Conservation (phyloP, 2,113 vertebrate species). For the Lonchura striata region DNA sequence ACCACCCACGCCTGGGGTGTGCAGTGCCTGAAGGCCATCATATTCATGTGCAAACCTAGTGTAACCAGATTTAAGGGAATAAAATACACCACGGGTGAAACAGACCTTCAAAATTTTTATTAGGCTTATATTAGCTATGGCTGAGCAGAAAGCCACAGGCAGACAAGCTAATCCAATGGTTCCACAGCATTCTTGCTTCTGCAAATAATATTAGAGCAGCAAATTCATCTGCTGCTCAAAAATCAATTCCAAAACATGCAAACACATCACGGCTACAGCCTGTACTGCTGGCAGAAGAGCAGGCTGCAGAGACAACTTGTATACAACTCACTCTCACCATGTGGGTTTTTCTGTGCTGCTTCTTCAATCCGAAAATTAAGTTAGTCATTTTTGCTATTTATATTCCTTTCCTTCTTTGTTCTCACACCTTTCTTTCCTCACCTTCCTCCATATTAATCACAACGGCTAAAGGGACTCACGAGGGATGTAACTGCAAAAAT, state of each 20-base stretch:
- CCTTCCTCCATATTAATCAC: neutral
- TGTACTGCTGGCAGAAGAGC: neutral
- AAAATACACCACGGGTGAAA: neutral
- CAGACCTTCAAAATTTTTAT: neutral
- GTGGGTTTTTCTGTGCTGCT: neutral
- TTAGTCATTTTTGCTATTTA: neutral
- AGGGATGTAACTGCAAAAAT: neutral
- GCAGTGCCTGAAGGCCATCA: neutral
- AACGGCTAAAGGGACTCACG: neutral
- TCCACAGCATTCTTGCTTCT: neutral
- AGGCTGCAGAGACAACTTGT: neutral
- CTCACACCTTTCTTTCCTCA: neutral
- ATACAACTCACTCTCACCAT: neutral
- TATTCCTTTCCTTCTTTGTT: neutral
- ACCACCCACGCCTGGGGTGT: rapidly evolving
- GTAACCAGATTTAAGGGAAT: neutral
- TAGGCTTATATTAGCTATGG: neutral
- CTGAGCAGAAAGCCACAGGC: neutral
- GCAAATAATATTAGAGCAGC: neutral
- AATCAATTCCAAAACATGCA: neutral
- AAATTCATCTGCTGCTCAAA: neutral
- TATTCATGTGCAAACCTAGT: neutral
- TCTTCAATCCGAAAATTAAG: neutral
- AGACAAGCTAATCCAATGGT: neutral
- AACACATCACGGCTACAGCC: neutral